Evolutionary conservation across 2,888 invertebrate genomes (phyloP).

Genomic region (Eupeodes latifasciatus): DNA sequence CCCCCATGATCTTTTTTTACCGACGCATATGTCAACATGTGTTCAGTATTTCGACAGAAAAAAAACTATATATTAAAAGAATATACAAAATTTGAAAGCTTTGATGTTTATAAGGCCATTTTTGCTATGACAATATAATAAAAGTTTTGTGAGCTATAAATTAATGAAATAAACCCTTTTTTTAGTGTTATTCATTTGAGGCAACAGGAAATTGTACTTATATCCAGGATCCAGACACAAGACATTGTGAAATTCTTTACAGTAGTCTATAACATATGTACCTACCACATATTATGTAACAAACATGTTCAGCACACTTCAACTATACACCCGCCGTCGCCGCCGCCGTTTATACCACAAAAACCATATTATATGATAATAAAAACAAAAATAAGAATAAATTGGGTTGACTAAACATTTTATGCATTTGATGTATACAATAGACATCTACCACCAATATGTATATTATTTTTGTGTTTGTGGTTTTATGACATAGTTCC

Average conservation of each 20-base stretch:
- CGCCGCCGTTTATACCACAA: not conserved
- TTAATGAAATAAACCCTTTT: not conserved
- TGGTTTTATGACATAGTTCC: not conserved
- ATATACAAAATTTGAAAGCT: conserved; percentile 17
- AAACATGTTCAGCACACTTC: too few relatives aligned
- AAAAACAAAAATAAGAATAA: not conserved
- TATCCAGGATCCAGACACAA: not conserved
- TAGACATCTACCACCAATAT: too few relatives aligned
- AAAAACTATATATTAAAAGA: not conserved
- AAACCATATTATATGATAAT: not conserved
- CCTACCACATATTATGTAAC: too few relatives aligned
- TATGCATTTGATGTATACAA: not conserved
- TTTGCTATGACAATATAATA: not conserved
- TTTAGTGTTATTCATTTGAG: not conserved
- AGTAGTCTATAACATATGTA: too few relatives aligned
- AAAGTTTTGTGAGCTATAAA: conserved; percentile 8
- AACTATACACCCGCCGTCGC: too few relatives aligned
- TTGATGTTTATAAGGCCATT: not conserved
- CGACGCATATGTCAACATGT: not conserved
- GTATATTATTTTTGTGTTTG: not conserved
- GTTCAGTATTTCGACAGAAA: too few relatives aligned
- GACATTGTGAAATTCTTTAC: not conserved
- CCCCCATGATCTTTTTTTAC: not conserved
- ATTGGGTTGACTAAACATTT: conserved; percentile 34
- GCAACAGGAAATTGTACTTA: conserved; percentile 38